phyloP scores from a whole-genome alignment of 2,113 vertebrate species.

The Heptranchias perlo region DNA sequence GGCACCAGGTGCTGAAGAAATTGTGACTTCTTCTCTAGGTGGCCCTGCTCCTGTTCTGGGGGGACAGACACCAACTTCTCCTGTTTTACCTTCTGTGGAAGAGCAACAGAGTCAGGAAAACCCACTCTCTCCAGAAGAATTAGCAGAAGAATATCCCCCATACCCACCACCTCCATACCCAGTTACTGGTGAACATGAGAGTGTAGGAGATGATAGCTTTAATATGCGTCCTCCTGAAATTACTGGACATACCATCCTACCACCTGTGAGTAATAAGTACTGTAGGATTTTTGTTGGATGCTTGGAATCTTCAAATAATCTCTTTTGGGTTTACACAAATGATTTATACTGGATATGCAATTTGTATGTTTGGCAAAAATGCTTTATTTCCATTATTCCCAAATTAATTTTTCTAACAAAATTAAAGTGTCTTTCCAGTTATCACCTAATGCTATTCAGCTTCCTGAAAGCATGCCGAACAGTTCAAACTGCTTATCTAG shows the following conservation, averaged over 20 bases:
- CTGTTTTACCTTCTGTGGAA: conserved; percentile 42
- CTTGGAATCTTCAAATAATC: neutral
- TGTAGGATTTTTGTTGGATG: neutral
- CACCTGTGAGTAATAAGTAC: conserved; percentile 69
- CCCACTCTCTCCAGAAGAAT: conserved; percentile 66
- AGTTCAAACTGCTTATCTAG: neutral
- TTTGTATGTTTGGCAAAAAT: neutral
- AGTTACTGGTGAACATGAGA: conserved; percentile 78
- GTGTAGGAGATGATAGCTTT: conserved; percentile 69
- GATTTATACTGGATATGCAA: neutral
- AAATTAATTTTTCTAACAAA: neutral
- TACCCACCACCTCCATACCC: conserved; percentile 94
- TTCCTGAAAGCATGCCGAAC: neutral
- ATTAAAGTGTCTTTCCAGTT: neutral
- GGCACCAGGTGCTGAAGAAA: conserved; percentile 48
- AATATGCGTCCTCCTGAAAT: conserved; percentile 87
- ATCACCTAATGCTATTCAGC: neutral
- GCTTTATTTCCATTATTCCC: neutral
- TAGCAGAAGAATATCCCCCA: conserved; percentile 86
- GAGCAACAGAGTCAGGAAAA: conserved; percentile 51
- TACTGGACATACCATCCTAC: conserved; percentile 83
- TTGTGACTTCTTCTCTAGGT: conserved; percentile 54
- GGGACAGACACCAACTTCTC: conserved; percentile 48
- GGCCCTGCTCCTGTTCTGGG: conserved; percentile 63
- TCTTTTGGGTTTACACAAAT: neutral